Evolutionary conservation across 2,888 invertebrate species (phyloP), one percentile per base, ranked within the genome.

Genomic region (Ommatoiulus sabulosus): DNA sequence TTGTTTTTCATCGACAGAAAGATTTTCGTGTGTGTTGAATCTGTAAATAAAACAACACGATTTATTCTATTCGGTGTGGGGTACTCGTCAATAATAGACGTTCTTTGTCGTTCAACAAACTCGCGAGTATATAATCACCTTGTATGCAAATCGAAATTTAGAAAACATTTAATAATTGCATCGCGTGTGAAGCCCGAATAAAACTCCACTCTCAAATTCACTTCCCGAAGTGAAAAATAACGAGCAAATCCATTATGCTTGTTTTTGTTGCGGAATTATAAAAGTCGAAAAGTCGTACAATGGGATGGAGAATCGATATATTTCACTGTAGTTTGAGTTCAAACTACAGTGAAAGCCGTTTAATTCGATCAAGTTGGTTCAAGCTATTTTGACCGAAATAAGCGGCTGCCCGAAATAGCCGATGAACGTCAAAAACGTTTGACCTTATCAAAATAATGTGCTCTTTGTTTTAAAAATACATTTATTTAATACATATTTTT

Each of bases 211-310:
- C 20, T 24, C 72, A 72, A 72, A 72, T 24, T 72, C 24, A 24
- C 72, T 24, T 24, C 35, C 35, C 35, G n/a, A 72, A 6, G 72
- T 52, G 24, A 24, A 72, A 72, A 72, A 24, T 7, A 72, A 72
- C 24, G 10, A 24, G 72, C 72, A 20, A 24, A 24, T 72, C 72
- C 72, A 72, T 72, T 72, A 72, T 24, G 20, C 72, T 72, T 24
- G 72, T 72, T 72, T 35, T 72, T 24, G 72, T 72, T 63, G 63
- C n/a, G 63, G 24, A 72, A 72, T 72, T 72, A 72, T 72, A 24
- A 72, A 35, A 72, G 72, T 72, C 72, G 72, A 24, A 72, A 35
- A 24, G 72, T 72, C 24, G 24, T 7, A 24, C 3, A 72, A 72
- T 72, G 24, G 72, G 8, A 72, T 24, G 24, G 63, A 20, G 10